Evolutionary conservation across 1,140 invertebrate genomes (phyloP).

Genomic region (Acromyrmex echinatior): DNA sequence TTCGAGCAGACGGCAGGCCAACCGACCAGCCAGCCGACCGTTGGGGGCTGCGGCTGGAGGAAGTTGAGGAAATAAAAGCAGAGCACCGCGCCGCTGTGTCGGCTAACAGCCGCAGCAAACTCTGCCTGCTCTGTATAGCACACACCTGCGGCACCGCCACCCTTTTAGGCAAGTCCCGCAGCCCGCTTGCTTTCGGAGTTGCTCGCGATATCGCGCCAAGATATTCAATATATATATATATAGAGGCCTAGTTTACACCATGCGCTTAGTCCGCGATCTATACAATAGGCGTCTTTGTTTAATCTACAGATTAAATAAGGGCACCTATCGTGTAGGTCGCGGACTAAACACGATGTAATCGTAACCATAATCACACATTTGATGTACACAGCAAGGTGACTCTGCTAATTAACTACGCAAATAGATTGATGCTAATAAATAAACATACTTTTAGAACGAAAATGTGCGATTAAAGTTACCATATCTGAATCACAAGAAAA

Average conservation of each 20-base stretch:
- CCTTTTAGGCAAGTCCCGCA: background rate
- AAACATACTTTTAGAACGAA: background rate
- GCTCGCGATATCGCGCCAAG: background rate
- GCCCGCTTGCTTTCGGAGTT: background rate
- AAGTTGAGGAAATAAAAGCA: conserved; percentile 67
- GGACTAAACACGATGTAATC: too few species aligned
- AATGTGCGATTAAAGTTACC: too few species aligned
- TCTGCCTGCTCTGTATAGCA: background rate
- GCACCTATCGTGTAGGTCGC: too few species aligned
- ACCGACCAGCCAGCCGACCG: conserved; percentile 39
- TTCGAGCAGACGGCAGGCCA: conserved; percentile 66
- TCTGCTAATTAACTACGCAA: background rate
- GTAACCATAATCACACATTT: background rate
- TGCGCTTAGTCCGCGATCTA: too few species aligned
- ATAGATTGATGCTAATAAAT: background rate
- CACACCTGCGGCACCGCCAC: conserved; percentile 48
- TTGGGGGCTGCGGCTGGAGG: conserved; percentile 24
- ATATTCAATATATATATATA: background rate
- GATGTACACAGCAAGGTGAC: background rate
- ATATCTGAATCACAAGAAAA: too few species aligned
- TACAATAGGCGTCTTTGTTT: too few species aligned
- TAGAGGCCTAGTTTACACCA: too few species aligned
- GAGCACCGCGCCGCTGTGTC: conserved; percentile 49
- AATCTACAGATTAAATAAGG: too few species aligned
- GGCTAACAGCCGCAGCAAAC: conserved; percentile 46